Percentiles rank a stretch among this genome's conserved stretches.
Evolutionary conservation across 2,888 invertebrate genomes (phyloP).

Genomic region (Andricus quercusramuli): DNA sequence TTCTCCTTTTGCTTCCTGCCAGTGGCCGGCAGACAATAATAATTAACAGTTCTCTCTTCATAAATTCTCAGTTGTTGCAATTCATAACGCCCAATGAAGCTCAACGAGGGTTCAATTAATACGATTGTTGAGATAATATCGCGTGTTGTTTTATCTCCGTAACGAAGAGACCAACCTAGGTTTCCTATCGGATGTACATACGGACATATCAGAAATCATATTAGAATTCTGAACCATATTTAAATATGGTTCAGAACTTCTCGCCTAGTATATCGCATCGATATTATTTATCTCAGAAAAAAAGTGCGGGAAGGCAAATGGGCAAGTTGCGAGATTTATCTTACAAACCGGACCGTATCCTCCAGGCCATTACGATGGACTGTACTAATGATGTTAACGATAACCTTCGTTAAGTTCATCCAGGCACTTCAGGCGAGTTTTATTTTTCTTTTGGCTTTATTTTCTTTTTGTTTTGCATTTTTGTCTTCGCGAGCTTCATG

Average conservation of each 20-base stretch:
- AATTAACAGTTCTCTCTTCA: constrained; percentile 19
- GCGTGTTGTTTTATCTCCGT: background rate
- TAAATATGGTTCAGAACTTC: background rate
- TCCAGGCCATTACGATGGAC: constrained; percentile 54
- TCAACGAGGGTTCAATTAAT: constrained; percentile 39
- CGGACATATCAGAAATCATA: background rate
- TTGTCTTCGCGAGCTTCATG: background rate
- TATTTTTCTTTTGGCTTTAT: background rate
- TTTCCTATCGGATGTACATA: background rate
- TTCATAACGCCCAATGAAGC: constrained; percentile 9
- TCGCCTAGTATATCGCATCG: background rate
- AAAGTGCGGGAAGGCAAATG: constrained; percentile 23
- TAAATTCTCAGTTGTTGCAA: constrained; percentile 17
- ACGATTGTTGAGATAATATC: constrained; percentile 27
- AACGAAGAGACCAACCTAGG: background rate
- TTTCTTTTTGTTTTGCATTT: background rate
- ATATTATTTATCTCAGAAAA: constrained; percentile 14
- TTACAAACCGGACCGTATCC: constrained; percentile 33
- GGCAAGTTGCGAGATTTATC: constrained; percentile 32
- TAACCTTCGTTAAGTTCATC: constrained; percentile 58
- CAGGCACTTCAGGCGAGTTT: constrained; percentile 49
- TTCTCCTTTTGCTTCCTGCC: background rate
- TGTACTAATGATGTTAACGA: constrained; percentile 58
- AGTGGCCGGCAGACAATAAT: constrained; percentile 5
- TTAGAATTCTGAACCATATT: background rate